Evolutionary conservation across 2,113 vertebrate species (phyloP).

Genomic region (Myotis davidii): DNA sequence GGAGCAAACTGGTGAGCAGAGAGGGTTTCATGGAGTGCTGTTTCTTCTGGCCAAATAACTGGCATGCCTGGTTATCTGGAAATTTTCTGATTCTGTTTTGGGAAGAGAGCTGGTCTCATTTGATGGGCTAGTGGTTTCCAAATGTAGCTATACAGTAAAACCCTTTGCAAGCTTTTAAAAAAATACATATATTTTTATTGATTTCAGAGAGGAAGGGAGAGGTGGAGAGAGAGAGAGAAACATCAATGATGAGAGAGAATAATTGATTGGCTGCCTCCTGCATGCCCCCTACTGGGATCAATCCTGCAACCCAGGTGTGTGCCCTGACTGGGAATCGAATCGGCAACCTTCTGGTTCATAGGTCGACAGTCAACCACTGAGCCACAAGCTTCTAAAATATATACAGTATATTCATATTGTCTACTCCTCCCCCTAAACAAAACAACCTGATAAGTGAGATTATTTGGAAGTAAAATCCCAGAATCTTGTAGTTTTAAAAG

Average conservation of each 20-base stretch:
- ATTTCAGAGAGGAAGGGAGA: no score
- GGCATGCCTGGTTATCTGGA: neutral
- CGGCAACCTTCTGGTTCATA: no score
- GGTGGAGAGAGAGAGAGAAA: no score
- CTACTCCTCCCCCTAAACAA: neutral
- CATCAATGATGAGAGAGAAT: no score
- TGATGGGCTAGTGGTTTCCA: slow-evolving; percentile 12
- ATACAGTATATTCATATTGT: neutral
- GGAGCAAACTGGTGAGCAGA: slow-evolving; percentile 85
- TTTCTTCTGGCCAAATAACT: neutral
- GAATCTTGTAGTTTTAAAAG: slow-evolving; percentile 16
- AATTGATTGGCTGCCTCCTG: no score
- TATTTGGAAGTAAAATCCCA: slow-evolving; percentile 12
- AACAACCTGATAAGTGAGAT: slow-evolving; percentile 17
- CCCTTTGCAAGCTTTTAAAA: slow-evolving; percentile 38
- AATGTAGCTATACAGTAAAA: neutral
- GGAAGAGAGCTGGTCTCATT: neutral
- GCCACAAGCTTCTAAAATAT: neutral
- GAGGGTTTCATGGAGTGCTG: neutral
- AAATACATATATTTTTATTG: neutral
- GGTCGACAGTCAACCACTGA: no score
- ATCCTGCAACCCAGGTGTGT: no score
- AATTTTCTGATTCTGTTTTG: slow-evolving; percentile 31
- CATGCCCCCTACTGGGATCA: no score
- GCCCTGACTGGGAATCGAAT: no score